Base-by-base conservation (phyloP, 2,113 vertebrate genomes). In the Neopipo cinnamomea region DNA sequence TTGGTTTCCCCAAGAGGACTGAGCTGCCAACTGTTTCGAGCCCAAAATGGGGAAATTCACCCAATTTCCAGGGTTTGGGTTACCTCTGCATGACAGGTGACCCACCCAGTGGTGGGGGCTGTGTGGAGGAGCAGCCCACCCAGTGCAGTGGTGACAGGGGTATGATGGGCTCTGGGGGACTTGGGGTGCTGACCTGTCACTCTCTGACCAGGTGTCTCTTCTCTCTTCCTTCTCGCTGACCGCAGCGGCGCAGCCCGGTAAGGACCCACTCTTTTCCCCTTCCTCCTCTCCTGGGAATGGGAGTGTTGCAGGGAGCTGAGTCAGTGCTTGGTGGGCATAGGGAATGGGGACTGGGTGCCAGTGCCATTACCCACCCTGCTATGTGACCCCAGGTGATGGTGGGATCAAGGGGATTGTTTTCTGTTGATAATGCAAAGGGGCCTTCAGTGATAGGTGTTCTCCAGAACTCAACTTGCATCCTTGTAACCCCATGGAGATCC, bases 161-260 rank as follows among this genome's bases (percentile, higher is more conserved):
- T 6, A 78, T 4, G 78, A 30, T 2, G 89, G 62, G 62, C 0
- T 6, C 1, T n/a, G 92, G 86, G 95, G 87, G 4, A 9, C 35
- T 1, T 5, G 85, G 90, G 88, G 80, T 0, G 92, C 98, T 99
- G 98, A 99, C 98, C 97, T 99, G 97, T 99, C 94, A 88, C 98
- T 99, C 98, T 99, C 99, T 99, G 99, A 99, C 98, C 98, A 99
- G 99, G 98, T 99, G 88, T 99, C 98, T 99, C 97, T 99, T 99
- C 99, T 99, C 99, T 99, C 98, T 99, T 98, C 98, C 98, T 98
- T 99, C 99, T 98, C 98, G 99, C 99, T 99, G 99, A 98, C 99
- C 99, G 97, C 99, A 99, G 99, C 99, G 98, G 98, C 99, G 99
- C 97, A 99, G 99, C 95, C 99, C 99, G 99, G 99, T 99, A 99